Evolutionary conservation across 2,113 vertebrate species (phyloP), one percentile per base, ranked within the genome.

Genomic region (Dicerorhinus sumatrensis): DNA sequence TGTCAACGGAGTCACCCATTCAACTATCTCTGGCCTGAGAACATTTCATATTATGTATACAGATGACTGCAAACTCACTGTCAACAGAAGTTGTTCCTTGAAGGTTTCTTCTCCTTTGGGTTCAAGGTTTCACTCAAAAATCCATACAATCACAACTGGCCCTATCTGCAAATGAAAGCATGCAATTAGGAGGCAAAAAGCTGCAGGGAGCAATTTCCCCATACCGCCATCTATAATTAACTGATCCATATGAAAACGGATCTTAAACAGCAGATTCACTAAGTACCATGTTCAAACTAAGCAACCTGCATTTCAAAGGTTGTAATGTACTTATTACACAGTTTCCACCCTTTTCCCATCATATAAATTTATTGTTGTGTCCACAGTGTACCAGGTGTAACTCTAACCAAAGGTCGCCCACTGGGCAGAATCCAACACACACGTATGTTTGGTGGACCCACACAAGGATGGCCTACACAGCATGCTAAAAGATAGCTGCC

Each of bases 281-380:
- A 91, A 97, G 31, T 27, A 85, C 81, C 63, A 93, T n/a, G 65
- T 86, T 98, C 94, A 94, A 97, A 94, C 51, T 36, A 88, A 95
- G 89, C 80, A 75, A 82, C 80, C 54, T 80, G 17, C 76, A 94
- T 72, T 91, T 88, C 70, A 67, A 95, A 67, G 39, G n/a, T 42
- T 87, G 11, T 77, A 51, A 81, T n/a, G 48, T 93, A 46, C 67
- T 97, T 81, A 96, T 90, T 87, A 94, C 5, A 94, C 0, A 27
- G 69, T 70, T 23, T 80, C 83, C 84, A 82, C 62, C 27, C 73
- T 79, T 60, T 85, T 70, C 48, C 54, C 56, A 96, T 91, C 89
- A 69, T 31, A 91, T 56, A 91, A 79, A 94, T 73, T 75, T 76
- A 91, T 0, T 72, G 46, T 56, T 67, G 63, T 48, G 51, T 87